A percentile compares a stretch with the other conserved stretches of the same genome.
phyloP scores from a whole-genome alignment of 2,797 vertebrate genomes.

The Aulostomus chinensis region DNA sequence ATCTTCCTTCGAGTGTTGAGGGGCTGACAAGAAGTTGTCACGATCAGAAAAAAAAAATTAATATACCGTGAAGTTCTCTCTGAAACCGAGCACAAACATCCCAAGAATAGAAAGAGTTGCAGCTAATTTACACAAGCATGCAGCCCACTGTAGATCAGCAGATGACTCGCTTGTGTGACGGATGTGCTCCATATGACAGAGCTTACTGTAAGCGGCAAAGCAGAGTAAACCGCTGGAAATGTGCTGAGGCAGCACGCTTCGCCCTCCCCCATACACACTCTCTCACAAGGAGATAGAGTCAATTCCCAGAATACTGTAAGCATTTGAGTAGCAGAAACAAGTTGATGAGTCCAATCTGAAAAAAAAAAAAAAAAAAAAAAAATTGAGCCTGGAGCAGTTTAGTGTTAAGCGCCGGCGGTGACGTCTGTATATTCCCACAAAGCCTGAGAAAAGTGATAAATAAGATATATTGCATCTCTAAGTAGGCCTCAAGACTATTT shows the following conservation, averaged over 20 bases:
- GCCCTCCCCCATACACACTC: conserved; percentile 12
- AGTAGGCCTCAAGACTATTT: no score
- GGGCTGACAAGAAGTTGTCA: no score
- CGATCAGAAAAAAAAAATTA: no score
- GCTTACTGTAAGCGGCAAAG: conserved; percentile 65
- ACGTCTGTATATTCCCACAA: not conserved
- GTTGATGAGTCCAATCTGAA: conserved; percentile 12
- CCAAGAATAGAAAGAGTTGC: not conserved
- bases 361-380: no score
- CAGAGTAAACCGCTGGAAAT: conserved; percentile 53
- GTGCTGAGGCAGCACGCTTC: conserved; percentile 51
- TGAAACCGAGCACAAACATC: not conserved
- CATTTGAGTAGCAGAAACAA: conserved; percentile 34
- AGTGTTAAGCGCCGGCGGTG: not conserved
- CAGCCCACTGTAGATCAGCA: conserved; percentile 16
- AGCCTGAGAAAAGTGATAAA: not conserved
- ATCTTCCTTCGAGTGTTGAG: no score
- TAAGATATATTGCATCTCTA: not conserved
- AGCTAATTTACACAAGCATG: not conserved
- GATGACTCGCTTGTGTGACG: conserved; percentile 28
- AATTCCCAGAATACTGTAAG: conserved; percentile 56
- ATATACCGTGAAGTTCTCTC: no score
- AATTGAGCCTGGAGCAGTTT: conserved; percentile 3
- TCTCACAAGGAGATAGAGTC: conserved; percentile 17
- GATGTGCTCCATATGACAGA: conserved; percentile 45